phyloP scores from a whole-genome alignment of 2,797 vertebrate genomes.

The Microcaecilia unicolor region DNA sequence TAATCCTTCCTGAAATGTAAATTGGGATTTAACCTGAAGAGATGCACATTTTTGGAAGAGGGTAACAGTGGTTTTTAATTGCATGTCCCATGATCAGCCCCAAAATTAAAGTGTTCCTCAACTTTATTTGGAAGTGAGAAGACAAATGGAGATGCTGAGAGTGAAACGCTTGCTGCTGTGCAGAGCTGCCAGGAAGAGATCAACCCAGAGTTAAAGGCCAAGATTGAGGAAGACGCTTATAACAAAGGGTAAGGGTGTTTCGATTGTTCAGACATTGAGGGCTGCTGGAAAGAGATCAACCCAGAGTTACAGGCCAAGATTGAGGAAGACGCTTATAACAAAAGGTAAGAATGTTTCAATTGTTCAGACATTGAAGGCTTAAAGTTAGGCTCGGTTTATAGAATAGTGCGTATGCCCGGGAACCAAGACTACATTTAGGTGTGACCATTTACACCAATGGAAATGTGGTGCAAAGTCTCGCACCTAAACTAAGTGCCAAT shows the following conservation, averaged over 20 bases:
- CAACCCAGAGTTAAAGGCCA: constrained; percentile 76
- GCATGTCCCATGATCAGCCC: too few relatives aligned
- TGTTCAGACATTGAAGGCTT: constrained; percentile 3
- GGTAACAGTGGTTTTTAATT: constrained; percentile 7
- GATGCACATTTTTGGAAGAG: too few relatives aligned
- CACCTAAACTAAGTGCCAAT: too few relatives aligned
- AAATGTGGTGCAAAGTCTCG: too few relatives aligned
- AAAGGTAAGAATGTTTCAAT: constrained; percentile 58
- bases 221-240: constrained; percentile 85
- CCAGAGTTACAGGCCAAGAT: constrained; percentile 78
- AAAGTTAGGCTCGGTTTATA: too few relatives aligned
- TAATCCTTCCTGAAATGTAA: too few relatives aligned
- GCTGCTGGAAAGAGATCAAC: background rate
- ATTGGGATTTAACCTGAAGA: too few relatives aligned
- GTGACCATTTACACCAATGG: too few relatives aligned
- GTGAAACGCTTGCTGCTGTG: constrained; percentile 45
- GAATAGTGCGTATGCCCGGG: too few relatives aligned
- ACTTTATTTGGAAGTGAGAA: constrained; percentile 81
- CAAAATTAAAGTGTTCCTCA: too few relatives aligned
- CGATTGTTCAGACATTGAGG: constrained; percentile 2
- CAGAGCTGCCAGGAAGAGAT: constrained; percentile 64
- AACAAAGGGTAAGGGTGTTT: constrained; percentile 71
- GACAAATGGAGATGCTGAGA: constrained; percentile 64
- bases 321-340: constrained; percentile 86
- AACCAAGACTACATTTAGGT: too few relatives aligned